Evolutionary conservation across 2,797 vertebrate genomes (phyloP), one percentile per base, ranked within the genome.

Genomic region (Trematomus bernacchii): DNA sequence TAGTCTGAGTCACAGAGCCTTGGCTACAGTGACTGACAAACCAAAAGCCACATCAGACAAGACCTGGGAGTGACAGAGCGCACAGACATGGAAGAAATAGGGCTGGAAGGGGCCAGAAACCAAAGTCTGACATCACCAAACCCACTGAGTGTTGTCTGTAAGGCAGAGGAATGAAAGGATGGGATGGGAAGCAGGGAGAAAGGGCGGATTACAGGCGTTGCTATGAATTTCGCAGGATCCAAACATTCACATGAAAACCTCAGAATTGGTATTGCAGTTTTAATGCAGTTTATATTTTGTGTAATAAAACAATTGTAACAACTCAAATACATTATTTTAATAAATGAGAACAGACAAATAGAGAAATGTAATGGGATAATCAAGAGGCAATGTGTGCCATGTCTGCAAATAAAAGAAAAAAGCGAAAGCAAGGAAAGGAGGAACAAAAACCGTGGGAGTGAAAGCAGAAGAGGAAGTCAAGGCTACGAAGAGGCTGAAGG

Each of bases 1-100:
- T 80, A 76, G 76, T 84, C 87, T 81, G 85, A 90, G 53, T 91
- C 90, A 91, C 73, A 73, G 58, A 76, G 85, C 71, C 66, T 68
- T 44, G 73, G 73, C 54, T 76, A 64, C 27, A 4, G 66, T 62
- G 85, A 84, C 83, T 78, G 85, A 89, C 75, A 62, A 80, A 82
- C 54, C 11, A 14, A 85, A 85, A 85, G 68, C 86, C 88, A 89
- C 87, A 87, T 85, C 77, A 87, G 80, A 85, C 66, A 58, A 71
- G 55, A 80, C 51, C 77, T 71, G 52, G 47, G 68, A 91, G 64
- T 82, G 80, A 85, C 66, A 53, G 55, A 66, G 72, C 46, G 43
- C 57, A 43, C 37, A 76, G 55, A 82, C 42, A 43, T 70, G 40
- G 61, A 87, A 76, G 72, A 86, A 85, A 77, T 18, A 19, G 73